Percentiles rank a stretch among this genome's conserved stretches.
These are phyloP conservation scores for Hassar affinis DNA, from an alignment of 2,113 vertebrate species.

Conservation along the genomic window DNA sequence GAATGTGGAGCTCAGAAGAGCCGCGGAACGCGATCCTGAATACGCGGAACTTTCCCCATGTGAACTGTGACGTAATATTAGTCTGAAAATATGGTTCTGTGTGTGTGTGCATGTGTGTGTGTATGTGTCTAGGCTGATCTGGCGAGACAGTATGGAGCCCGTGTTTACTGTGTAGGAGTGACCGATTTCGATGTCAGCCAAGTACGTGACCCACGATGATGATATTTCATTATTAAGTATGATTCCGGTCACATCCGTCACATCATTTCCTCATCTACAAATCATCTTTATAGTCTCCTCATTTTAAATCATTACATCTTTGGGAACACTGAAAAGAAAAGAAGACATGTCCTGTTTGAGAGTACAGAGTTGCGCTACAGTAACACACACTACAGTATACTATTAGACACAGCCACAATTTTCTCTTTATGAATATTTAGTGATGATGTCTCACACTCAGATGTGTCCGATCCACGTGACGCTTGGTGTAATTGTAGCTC, in stretches of 20 bases:
- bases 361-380: no score
- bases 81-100: no score
- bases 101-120: conserved; percentile 16
- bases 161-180: conserved; percentile 94
- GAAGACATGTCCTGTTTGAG: no score
- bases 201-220: conserved; percentile 65
- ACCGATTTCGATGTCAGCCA: conserved; percentile 90
- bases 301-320: not conserved
- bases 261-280: not conserved
- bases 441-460: no score
- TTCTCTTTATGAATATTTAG: no score
- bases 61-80: no score
- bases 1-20: not conserved
- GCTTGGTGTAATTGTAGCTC: no score
- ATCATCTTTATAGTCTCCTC: not conserved
- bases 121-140: conserved; percentile 73
- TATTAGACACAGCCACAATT: no score
- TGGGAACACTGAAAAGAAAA: no score
- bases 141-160: conserved; percentile 82
- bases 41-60: no score
- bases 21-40: not conserved
- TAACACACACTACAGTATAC: no score
- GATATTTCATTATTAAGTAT: not conserved
- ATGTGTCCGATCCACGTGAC: no score
- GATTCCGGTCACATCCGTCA: not conserved